Evolutionary conservation across 2,113 vertebrate species (phyloP).

Genomic region (Poicephalus meyeri): DNA sequence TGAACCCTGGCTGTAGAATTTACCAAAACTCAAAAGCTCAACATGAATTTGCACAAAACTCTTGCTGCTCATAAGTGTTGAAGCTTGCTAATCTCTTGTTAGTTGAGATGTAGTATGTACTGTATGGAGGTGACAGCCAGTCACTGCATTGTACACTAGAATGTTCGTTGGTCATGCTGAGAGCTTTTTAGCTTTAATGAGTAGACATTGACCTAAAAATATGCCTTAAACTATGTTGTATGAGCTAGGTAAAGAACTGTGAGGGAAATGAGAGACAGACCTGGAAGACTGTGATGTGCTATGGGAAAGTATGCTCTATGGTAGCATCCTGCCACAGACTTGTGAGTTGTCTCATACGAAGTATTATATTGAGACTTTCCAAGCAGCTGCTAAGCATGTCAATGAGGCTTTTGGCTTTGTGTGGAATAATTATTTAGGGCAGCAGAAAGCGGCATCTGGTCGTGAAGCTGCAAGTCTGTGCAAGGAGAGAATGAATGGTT

Average conservation of each 20-base stretch:
- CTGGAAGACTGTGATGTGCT: not conserved
- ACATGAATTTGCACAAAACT: not conserved
- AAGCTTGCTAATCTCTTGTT: not conserved
- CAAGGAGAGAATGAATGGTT: not conserved
- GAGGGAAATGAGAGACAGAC: not conserved
- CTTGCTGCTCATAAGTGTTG: not conserved
- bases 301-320: not conserved
- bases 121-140: not conserved
- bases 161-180: not conserved
- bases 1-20: not conserved
- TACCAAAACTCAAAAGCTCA: not conserved
- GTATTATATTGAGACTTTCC: not conserved
- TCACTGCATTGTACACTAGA: not conserved
- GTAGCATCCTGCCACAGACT: not conserved
- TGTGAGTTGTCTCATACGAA: not conserved
- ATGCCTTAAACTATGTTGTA: not conserved
- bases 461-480: not conserved
- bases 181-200: not conserved
- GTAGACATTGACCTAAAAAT: not conserved
- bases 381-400: not conserved
- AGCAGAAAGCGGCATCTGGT: not conserved
- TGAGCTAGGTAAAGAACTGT: not conserved
- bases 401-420: not conserved
- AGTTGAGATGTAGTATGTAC: not conserved
- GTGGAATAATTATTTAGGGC: not conserved